phyloP scores from a whole-genome alignment of 1,140 invertebrate species.

The Dendrolimus punctatus region DNA sequence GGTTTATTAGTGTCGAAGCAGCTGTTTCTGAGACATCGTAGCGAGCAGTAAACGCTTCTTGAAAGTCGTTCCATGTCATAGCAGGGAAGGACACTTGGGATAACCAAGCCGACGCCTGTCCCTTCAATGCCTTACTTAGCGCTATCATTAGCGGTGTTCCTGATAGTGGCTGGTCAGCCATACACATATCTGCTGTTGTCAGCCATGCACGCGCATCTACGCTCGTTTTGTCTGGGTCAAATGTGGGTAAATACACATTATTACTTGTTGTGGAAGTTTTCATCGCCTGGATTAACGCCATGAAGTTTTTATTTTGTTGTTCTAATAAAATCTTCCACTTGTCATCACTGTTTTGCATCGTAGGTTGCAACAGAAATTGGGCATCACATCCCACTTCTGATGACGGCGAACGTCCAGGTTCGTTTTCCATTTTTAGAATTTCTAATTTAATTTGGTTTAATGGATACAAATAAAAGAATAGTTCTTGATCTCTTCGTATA shows the following conservation, averaged over 20 bases:
- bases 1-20: slow-evolving; percentile 12
- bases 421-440: too few relatives aligned
- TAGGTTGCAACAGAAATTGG: too few relatives aligned
- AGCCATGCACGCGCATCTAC: slow-evolving; percentile 14
- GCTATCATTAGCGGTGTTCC: slow-evolving; percentile 13
- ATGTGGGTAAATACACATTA: slow-evolving; percentile 7
- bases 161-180: slow-evolving; percentile 7
- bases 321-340: slow-evolving; percentile 11
- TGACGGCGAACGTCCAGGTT: too few relatives aligned
- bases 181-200: slow-evolving; percentile 16
- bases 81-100: slow-evolving; percentile 13
- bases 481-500: too few relatives aligned
- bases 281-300: slow-evolving; percentile 2
- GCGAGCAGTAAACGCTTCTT: slow-evolving; percentile 8
- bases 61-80: slow-evolving; percentile 17
- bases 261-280: not conserved
- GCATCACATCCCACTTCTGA: too few relatives aligned
- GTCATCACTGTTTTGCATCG: not conserved
- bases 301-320: slow-evolving; percentile 11
- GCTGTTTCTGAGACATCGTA: slow-evolving; percentile 19
- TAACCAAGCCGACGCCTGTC: slow-evolving; percentile 17
- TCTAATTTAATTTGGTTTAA: too few relatives aligned
- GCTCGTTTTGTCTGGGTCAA: slow-evolving; percentile 14
- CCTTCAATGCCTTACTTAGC: slow-evolving; percentile 16
- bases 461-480: too few relatives aligned